Evolutionary conservation across 2,113 vertebrate species (phyloP).

Genomic region (Nothocercus julius): DNA sequence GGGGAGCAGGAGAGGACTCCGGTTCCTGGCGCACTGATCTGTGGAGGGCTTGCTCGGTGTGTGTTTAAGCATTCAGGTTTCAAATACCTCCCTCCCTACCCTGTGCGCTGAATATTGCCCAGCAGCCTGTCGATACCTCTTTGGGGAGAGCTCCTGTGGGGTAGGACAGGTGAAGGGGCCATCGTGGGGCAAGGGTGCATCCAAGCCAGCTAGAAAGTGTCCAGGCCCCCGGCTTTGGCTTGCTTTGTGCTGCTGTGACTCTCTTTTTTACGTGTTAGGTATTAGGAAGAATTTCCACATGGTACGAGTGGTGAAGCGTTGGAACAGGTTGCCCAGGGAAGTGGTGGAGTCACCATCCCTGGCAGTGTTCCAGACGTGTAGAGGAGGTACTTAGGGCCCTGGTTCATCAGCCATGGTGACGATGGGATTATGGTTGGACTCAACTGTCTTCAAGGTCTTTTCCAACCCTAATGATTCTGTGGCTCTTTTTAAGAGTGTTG

Average conservation of each 20-base stretch:
- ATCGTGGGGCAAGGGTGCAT: neutral
- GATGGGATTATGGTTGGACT: no score
- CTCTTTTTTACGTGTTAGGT: neutral
- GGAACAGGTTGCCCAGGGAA: no score
- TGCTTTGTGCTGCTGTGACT: neutral
- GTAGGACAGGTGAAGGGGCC: neutral
- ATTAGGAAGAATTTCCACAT: no score
- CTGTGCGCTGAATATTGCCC: accelerated
- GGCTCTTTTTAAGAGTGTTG: neutral
- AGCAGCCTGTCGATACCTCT: neutral
- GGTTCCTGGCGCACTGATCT: neutral
- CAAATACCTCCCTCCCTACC: neutral
- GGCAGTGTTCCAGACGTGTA: no score
- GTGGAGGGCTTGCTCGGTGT: neutral
- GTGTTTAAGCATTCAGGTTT: neutral
- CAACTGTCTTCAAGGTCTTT: no score
- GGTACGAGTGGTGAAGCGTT: no score
- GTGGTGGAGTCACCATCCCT: no score
- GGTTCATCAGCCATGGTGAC: no score
- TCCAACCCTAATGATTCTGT: no score
- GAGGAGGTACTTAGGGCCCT: no score
- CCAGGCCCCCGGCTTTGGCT: neutral
- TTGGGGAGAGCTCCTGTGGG: neutral
- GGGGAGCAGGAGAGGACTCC: neutral
- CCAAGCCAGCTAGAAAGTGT: neutral